Evolutionary conservation across 2,888 invertebrate genomes (phyloP).

Genomic region (Odontocolon sp.): DNA sequence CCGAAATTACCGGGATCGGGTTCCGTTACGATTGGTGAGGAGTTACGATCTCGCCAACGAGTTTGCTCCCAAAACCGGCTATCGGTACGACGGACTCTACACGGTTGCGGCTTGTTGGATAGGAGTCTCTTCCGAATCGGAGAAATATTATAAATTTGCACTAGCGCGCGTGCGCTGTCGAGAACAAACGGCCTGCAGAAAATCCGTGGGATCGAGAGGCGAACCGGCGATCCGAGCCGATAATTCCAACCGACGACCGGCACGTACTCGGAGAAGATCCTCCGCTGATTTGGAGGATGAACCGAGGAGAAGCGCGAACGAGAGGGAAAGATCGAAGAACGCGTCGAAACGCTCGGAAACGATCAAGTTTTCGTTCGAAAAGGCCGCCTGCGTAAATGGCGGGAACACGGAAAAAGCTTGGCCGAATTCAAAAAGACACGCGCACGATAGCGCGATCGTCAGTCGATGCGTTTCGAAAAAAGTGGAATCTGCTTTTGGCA

Average conservation of each 20-base stretch:
- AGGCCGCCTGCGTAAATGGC: not conserved
- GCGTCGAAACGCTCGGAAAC: not conserved
- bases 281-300: constrained; percentile 15
- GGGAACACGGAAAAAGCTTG: constrained; percentile 5
- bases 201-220: not conserved
- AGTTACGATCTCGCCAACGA: constrained; percentile 74
- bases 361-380: constrained; percentile 6
- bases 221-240: not conserved
- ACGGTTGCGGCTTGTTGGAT: constrained; percentile 74
- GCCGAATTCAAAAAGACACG: constrained; percentile 44
- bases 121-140: constrained; percentile 64
- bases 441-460: constrained; percentile 65
- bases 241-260: not conserved
- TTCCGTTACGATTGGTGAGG: constrained; percentile 76
- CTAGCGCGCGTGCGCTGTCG: constrained; percentile 70
- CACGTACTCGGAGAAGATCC: constrained; percentile 3
- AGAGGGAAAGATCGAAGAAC: not conserved
- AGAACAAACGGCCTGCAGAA: constrained; percentile 68
- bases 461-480: constrained; percentile 69
- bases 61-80: constrained; percentile 77
- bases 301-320: not conserved
- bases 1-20: constrained; percentile 71
- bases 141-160: constrained; percentile 73
- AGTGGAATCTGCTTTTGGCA: constrained; percentile 44
- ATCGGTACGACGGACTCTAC: constrained; percentile 77